Conservation (phyloP, 1,140 invertebrate species). For the Pectinophora gossypiella region DNA sequence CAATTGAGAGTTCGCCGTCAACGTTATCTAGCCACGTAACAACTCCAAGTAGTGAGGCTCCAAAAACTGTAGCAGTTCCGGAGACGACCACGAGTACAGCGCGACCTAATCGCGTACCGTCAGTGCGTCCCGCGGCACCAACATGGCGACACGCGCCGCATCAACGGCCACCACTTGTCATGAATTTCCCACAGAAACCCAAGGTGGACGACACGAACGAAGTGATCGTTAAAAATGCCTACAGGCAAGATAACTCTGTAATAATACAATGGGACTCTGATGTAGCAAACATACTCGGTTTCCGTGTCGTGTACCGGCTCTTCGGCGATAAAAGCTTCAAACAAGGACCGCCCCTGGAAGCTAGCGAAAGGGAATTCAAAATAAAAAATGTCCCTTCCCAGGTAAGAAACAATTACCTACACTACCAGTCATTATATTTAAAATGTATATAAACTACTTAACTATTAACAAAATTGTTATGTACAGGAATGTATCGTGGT, state of each 20-base stretch:
- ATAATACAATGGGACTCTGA: constrained; percentile 95
- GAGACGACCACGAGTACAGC: constrained; percentile 26
- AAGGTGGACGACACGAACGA: constrained; percentile 81
- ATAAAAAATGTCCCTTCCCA: constrained; percentile 93
- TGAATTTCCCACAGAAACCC: constrained; percentile 80
- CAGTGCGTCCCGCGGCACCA: constrained; percentile 49
- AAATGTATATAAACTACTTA: no score
- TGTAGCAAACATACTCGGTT: constrained; percentile 88
- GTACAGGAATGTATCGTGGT: constrained; percentile 92
- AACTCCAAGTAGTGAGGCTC: constrained; percentile 43
- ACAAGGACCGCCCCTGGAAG: constrained; percentile 89
- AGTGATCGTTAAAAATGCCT: constrained; percentile 89
- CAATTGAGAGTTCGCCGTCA: constrained; percentile 25
- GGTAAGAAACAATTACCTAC: constrained; percentile 62
- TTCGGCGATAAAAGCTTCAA: constrained; percentile 94
- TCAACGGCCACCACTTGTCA: constrained; percentile 82
- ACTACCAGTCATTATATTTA: no score
- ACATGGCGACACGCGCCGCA: constrained; percentile 68
- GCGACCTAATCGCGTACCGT: constrained; percentile 41
- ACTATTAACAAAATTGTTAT: constrained; percentile 3
- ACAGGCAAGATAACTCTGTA: constrained; percentile 90
- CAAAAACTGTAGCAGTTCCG: constrained; percentile 35
- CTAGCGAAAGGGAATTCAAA: constrained; percentile 92
- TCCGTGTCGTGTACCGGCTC: constrained; percentile 90
- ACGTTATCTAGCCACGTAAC: constrained; percentile 51